Percentiles rank a stretch among this genome's conserved stretches.
phyloP scores from a whole-genome alignment of 2,113 vertebrate genomes.

The Isichthys henryi region DNA sequence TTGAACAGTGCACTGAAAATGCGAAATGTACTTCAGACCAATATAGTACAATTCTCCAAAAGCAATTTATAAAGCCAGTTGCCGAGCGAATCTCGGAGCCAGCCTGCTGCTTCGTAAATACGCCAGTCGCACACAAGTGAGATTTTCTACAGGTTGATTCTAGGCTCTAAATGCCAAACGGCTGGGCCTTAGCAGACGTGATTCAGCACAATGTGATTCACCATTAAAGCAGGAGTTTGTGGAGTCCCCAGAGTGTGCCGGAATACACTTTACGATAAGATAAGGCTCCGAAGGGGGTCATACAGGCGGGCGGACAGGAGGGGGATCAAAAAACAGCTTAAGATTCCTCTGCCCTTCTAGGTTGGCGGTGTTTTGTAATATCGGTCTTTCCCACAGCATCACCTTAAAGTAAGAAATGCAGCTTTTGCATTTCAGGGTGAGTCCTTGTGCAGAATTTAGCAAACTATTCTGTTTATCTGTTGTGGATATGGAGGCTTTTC shows the following conservation, averaged over 20 bases:
- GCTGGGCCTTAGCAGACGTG: not conserved
- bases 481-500: not conserved
- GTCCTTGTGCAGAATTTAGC: not conserved
- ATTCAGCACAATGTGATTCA: not conserved
- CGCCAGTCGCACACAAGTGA: not conserved
- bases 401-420: not conserved
- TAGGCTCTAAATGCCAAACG: not conserved
- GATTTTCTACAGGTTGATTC: not conserved
- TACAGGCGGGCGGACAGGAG: not conserved
- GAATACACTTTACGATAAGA: not conserved
- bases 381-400: not conserved
- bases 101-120: conserved; percentile 4
- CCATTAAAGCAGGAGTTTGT: not conserved
- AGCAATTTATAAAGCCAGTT: not conserved
- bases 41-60: not conserved
- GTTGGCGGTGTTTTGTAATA: not conserved
- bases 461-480: not conserved
- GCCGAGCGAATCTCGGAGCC: not conserved
- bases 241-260: not conserved
- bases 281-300: not conserved
- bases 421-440: not conserved
- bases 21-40: not conserved
- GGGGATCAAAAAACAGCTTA: not conserved
- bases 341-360: conserved; percentile 2
- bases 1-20: conserved; percentile 2